These are phyloP conservation scores for Petrocephalus schoutedeni DNA, from an alignment of 2,797 vertebrate species.

Conservation along the genomic window DNA sequence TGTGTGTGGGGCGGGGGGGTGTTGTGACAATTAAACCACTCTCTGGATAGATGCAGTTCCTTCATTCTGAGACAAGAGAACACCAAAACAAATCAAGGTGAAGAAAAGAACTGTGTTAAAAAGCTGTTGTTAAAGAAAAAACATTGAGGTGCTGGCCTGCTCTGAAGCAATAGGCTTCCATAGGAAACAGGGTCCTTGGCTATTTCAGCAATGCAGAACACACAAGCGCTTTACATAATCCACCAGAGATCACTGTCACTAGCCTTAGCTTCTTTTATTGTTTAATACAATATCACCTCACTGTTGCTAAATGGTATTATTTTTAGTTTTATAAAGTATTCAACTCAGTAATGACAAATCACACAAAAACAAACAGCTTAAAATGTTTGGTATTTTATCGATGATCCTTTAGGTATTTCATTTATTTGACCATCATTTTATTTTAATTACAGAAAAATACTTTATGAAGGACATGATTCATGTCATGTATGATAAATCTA, in stretches of 20 bases:
- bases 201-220: not conserved
- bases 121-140: constrained; percentile 44
- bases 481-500: not conserved
- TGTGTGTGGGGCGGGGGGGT: not conserved
- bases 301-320: not conserved
- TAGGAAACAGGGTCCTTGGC: not conserved
- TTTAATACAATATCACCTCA: not conserved
- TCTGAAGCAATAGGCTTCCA: constrained; percentile 8
- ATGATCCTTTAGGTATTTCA: not conserved
- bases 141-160: constrained; percentile 44
- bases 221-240: not conserved
- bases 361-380: not conserved
- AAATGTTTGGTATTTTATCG: not conserved
- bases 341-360: not conserved
- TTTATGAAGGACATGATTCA: not conserved
- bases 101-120: constrained; percentile 40
- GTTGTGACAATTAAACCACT: constrained; percentile 43
- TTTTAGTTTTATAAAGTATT: not conserved
- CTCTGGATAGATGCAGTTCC: constrained; percentile 39
- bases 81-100: constrained; percentile 37
- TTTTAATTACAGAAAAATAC: not conserved
- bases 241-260: not conserved
- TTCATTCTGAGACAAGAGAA: constrained; percentile 36
- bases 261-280: not conserved
- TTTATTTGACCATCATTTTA: not conserved